Percentiles rank a stretch among this genome's conserved stretches.
These are phyloP conservation scores for Pseudopleuronectes americanus DNA, from an alignment of 2,797 vertebrate genomes.

Conservation along the genomic window DNA sequence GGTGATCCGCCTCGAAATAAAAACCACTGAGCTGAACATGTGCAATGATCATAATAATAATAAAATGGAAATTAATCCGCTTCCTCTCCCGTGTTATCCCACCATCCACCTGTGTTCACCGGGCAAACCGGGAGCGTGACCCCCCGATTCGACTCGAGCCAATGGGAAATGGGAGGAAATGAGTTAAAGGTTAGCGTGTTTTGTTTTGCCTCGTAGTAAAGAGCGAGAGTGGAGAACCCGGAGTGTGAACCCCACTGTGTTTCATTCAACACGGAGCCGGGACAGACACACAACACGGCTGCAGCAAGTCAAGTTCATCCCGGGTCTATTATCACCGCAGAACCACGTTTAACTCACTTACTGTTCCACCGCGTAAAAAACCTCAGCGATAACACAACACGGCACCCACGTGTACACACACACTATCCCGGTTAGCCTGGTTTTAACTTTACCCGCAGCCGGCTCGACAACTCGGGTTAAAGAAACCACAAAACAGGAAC, in stretches of 20 bases:
- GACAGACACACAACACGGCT: slow-evolving; percentile 33
- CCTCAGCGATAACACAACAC: not conserved
- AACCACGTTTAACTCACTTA: slow-evolving; percentile 51
- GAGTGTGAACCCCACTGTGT: not conserved
- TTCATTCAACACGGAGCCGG: not conserved
- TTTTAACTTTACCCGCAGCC: not conserved
- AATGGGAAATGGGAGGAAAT: slow-evolving; percentile 40
- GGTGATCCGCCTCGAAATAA: slow-evolving; percentile 29
- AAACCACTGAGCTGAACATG: slow-evolving; percentile 43
- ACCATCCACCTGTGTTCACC: too few species aligned
- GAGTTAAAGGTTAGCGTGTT: slow-evolving; percentile 21
- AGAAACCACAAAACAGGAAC: slow-evolving; percentile 39
- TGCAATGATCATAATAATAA: slow-evolving; percentile 6
- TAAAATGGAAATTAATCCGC: slow-evolving; percentile 4
- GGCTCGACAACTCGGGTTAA: not conserved
- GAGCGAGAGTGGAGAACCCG: not conserved
- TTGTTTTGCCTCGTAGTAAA: slow-evolving; percentile 27
- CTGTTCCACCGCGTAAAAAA: slow-evolving; percentile 34
- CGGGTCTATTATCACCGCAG: slow-evolving; percentile 38
- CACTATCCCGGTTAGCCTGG: too few species aligned
- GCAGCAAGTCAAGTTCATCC: slow-evolving; percentile 36
- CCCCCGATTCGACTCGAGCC: not conserved
- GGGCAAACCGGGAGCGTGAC: not conserved
- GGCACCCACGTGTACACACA: too few species aligned
- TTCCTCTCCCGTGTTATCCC: not conserved